Evolutionary conservation across 35 echinoderm and acorn worm species (phyloP).

Genomic region (Apostichopus parvimensis): DNA sequence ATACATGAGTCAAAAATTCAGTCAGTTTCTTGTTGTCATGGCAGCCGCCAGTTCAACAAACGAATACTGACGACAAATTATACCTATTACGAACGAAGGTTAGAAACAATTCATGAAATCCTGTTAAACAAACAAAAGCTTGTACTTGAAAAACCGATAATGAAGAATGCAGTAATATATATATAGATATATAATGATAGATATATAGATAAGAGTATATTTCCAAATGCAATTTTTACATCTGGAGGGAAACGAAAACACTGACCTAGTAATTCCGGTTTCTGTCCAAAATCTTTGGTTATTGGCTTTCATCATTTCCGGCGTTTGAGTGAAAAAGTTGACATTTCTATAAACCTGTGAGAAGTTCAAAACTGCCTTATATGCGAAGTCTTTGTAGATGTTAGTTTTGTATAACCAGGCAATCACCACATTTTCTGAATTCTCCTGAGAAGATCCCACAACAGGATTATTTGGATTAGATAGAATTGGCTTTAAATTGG

Average conservation of each 20-base stretch:
- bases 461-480: slow-evolving; percentile 12
- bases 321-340: slow-evolving; percentile 77
- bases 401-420: slow-evolving; percentile 87
- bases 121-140: too few species aligned
- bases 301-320: slow-evolving; percentile 80
- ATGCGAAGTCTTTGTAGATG: slow-evolving; percentile 83
- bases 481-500: slow-evolving; percentile 66
- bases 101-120: too few species aligned
- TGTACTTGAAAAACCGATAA: too few species aligned
- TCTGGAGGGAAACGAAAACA: background rate
- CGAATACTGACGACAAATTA: too few species aligned
- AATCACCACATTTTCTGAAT: slow-evolving; percentile 63
- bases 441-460: slow-evolving; percentile 63
- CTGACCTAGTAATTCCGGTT: slow-evolving; percentile 83
- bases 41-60: too few species aligned
- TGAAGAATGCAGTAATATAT: too few species aligned
- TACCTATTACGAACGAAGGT: too few species aligned
- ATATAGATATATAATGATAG: too few species aligned
- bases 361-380: slow-evolving; percentile 75
- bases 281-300: slow-evolving; percentile 81
- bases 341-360: slow-evolving; percentile 83
- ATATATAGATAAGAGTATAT: too few species aligned
- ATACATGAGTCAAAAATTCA: too few species aligned
- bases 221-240: background rate
- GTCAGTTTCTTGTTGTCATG: too few species aligned